Evolutionary conservation across 2,113 vertebrate genomes (phyloP).

Genomic region (Mustela nigripes): DNA sequence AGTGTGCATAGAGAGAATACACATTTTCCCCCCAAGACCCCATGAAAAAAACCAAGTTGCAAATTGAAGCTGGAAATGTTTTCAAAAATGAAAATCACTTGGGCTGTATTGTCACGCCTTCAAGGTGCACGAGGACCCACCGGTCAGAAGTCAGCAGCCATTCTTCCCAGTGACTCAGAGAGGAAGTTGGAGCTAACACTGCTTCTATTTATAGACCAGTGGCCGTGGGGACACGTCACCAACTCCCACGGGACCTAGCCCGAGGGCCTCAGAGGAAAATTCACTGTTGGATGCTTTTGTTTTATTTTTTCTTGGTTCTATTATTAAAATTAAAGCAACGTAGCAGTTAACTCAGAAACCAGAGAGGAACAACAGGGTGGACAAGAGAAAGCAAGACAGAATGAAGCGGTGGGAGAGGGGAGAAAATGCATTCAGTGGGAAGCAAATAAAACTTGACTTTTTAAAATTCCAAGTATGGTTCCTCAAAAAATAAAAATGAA

Average conservation of each 20-base stretch:
- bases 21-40: background rate
- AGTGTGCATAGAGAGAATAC: background rate
- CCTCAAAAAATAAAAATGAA: background rate
- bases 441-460: background rate
- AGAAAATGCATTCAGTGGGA: background rate
- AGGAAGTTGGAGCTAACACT: background rate
- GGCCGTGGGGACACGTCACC: rapidly evolving
- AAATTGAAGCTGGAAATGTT: background rate
- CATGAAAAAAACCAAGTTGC: background rate
- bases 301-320: background rate
- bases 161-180: background rate
- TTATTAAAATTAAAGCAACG: background rate
- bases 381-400: background rate
- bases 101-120: background rate
- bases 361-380: background rate
- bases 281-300: too few relatives aligned
- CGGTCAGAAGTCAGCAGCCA: too few relatives aligned
- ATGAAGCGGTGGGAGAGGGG: background rate
- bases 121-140: background rate
- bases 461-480: background rate
- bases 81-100: background rate
- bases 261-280: rapidly evolving
- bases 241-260: rapidly evolving
- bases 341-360: background rate
- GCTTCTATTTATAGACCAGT: background rate